Evolutionary conservation across 2,888 invertebrate species (phyloP).

Genomic region (Pristionchus japonicus): DNA sequence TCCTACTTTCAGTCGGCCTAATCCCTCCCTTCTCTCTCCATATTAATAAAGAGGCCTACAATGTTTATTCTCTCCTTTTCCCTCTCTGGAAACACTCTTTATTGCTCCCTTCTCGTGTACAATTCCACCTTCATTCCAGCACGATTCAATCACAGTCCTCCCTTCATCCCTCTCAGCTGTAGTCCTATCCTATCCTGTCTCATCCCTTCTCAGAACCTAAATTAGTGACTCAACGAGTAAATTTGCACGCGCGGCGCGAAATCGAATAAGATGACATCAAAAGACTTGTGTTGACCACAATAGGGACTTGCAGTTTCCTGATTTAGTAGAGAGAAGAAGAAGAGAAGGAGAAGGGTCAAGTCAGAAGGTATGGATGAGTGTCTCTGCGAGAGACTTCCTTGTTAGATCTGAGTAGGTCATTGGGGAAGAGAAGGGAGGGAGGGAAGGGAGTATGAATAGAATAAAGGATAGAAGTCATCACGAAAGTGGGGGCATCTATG

Average conservation of each 20-base stretch:
- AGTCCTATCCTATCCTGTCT: neutral
- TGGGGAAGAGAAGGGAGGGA: neutral
- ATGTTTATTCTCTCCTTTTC: neutral
- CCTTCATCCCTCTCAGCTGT: too few relatives aligned
- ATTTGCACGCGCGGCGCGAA: neutral
- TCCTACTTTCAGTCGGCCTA: neutral
- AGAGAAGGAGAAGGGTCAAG: neutral
- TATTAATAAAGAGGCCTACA: constrained; percentile 8
- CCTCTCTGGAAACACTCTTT: constrained; percentile 2
- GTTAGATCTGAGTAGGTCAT: neutral
- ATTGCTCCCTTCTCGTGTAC: neutral
- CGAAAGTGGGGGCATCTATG: neutral
- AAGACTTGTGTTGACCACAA: constrained; percentile 13
- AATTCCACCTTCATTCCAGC: neutral
- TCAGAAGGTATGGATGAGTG: neutral
- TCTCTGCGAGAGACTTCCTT: neutral
- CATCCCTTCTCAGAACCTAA: neutral
- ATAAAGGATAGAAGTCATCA: neutral
- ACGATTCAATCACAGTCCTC: neutral
- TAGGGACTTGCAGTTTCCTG: constrained; percentile 1
- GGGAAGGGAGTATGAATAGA: neutral
- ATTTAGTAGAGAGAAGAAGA: constrained; percentile 2
- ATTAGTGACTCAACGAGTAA: neutral
- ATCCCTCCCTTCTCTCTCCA: constrained; percentile 18
- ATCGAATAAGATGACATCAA: constrained; percentile 37